Percentiles rank a stretch among this genome's conserved stretches.
These are phyloP conservation scores for Eueides isabella DNA, from an alignment of 1,140 invertebrate genomes.

Conservation along the genomic window DNA sequence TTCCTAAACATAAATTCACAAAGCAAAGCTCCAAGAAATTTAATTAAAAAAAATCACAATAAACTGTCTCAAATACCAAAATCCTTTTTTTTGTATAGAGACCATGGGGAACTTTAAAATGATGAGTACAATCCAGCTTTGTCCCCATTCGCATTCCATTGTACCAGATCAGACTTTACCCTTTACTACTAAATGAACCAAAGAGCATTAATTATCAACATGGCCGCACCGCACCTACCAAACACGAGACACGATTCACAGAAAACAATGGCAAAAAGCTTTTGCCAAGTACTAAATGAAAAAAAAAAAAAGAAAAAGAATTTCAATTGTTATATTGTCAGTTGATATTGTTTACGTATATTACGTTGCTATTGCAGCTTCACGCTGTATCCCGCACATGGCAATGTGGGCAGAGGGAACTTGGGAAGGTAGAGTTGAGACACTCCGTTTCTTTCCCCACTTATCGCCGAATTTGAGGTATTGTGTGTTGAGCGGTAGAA, in stretches of 20 bases:
- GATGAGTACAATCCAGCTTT: background rate
- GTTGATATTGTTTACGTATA: background rate
- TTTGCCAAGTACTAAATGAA: background rate
- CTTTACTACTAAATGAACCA: slow-evolving; percentile 10
- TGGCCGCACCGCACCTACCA: slow-evolving; percentile 8
- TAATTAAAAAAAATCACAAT: background rate
- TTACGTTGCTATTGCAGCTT: too few relatives aligned
- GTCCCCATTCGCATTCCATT: background rate
- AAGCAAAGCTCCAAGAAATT: background rate
- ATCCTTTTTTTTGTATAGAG: background rate
- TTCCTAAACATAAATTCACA: background rate
- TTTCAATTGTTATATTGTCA: slow-evolving; percentile 1
- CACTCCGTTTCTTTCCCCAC: too few relatives aligned
- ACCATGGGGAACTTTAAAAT: background rate
- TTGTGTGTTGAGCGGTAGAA: too few relatives aligned
- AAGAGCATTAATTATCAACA: slow-evolving; percentile 10
- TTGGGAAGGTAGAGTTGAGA: too few relatives aligned
- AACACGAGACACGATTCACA: slow-evolving; percentile 6
- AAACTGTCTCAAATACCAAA: background rate
- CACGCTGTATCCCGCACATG: too few relatives aligned
- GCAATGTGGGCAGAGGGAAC: too few relatives aligned
- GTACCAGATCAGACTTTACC: slow-evolving; percentile 2
- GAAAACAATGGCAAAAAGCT: slow-evolving; percentile 10
- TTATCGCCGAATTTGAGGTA: too few relatives aligned
- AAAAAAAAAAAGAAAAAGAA: slow-evolving; percentile 2